Evolutionary conservation across 2,888 invertebrate genomes (phyloP), one percentile per base, ranked within the genome.

Genomic region (Liodrosophila aerea): DNA sequence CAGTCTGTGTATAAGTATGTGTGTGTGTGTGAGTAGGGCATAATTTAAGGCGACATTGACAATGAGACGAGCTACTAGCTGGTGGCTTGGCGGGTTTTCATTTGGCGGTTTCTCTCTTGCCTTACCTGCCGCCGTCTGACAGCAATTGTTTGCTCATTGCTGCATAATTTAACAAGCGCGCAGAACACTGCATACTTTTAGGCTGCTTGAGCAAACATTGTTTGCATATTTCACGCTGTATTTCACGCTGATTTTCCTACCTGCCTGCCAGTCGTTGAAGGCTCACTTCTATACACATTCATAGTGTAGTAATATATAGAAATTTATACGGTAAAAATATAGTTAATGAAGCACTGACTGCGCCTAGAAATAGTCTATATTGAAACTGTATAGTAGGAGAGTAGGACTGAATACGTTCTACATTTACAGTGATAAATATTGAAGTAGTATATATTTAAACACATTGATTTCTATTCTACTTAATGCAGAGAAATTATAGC

Each of bases 11-110:
- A 11, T 15, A 22, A 56, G 11, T 5, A 18, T 41, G 16, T 62
- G 41, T 57, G 34, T 40, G 36, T 39, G 22, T 51, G 59, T 53
- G 39, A 30, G 45, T 83, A 57, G 60, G 74, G 73, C 83, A 83
- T 82, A 80, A 80, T 82, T 83, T 85, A 76, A 77, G 66, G 60
- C 85, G 84, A 80, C 84, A 85, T 86, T 84, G 84, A 74, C 84
- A 82, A 77, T 85, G 86, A 85, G 69, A 72, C 70, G 53, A 37
- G 27, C 41, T 27, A 72, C 70, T 51, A 37, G 27, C 41, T 27
- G 43, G 46, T 12, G 27, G 29, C n/a, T 11, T 16, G 44, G 33
- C 39, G 29, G 8, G 45, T 9, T 49, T 62, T 53, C 43, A 46
- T 58, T 64, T 33, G 46, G 34, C 12, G 46, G 18, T 39, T 43